These are phyloP conservation scores for Gryllus longicercus DNA, from an alignment of 2,888 invertebrate species.

Conservation along the genomic window DNA sequence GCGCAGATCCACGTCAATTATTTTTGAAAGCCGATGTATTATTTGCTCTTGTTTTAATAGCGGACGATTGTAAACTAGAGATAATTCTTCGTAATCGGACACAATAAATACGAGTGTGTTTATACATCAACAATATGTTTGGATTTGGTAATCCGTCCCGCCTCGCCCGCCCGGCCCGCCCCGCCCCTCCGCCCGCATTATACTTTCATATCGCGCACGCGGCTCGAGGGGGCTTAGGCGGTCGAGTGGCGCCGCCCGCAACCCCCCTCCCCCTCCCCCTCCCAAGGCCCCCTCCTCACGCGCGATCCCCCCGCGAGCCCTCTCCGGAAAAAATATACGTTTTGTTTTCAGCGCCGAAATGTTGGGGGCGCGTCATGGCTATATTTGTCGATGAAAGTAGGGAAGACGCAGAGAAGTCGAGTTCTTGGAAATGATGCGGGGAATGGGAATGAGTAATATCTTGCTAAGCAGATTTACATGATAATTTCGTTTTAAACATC, in stretches of 20 bases:
- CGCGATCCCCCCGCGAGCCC: neutral
- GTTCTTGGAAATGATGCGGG: too few relatives aligned
- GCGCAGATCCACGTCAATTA: conserved; percentile 10
- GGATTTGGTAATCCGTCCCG: neutral
- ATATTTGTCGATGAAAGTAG: too few relatives aligned
- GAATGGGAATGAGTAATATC: too few relatives aligned
- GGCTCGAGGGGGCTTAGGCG: neutral
- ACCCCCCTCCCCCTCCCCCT: neutral
- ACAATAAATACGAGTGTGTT: conserved; percentile 8
- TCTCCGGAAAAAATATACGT: neutral
- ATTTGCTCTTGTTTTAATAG: neutral
- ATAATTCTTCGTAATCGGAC: conserved; percentile 7
- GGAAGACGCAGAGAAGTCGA: too few relatives aligned
- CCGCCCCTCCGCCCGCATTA: neutral
- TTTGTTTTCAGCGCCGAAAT: too few relatives aligned
- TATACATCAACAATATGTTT: conserved; percentile 17
- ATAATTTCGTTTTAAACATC: too few relatives aligned
- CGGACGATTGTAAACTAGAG: conserved; percentile 17
- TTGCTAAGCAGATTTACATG: too few relatives aligned
- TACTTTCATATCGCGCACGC: neutral
- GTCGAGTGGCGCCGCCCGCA: neutral
- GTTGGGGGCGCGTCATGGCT: too few relatives aligned
- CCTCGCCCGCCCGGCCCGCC: neutral
- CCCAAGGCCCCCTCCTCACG: neutral
- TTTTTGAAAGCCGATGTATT: conserved; percentile 1